Evolutionary conservation across 2,888 invertebrate species (phyloP).

Genomic region (Athalia rosae): DNA sequence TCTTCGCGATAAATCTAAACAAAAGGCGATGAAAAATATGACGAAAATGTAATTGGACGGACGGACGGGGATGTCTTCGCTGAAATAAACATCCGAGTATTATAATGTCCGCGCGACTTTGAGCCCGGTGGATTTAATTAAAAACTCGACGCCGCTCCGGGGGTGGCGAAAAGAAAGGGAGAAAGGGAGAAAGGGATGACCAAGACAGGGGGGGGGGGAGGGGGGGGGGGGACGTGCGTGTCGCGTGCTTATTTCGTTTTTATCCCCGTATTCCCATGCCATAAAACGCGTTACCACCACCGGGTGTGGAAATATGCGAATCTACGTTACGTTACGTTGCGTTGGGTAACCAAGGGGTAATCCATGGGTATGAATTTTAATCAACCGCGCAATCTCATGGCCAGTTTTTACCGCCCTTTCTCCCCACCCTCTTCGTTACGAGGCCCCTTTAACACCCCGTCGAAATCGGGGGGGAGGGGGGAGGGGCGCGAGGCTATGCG

Average conservation of each 20-base stretch:
- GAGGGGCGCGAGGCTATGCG: neutral
- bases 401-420: neutral
- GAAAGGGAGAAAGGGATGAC: slow-evolving; percentile 5
- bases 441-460: neutral
- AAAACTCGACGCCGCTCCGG: neutral
- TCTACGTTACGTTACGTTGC: neutral
- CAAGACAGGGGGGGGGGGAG: neutral
- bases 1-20: too few relatives aligned
- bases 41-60: slow-evolving; percentile 48
- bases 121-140: slow-evolving; percentile 35
- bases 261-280: slow-evolving; percentile 1
- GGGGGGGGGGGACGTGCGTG: neutral
- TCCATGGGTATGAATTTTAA: slow-evolving; percentile 36
- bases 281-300: slow-evolving; percentile 15
- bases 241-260: slow-evolving; percentile 28
- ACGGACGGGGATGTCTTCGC: slow-evolving; percentile 15
- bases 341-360: neutral
- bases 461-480: neutral
- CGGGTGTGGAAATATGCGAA: slow-evolving; percentile 34
- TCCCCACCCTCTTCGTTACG: neutral
- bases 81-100: slow-evolving; percentile 24
- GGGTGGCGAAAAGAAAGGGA: neutral
- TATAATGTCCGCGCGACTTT: slow-evolving; percentile 32
- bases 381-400: slow-evolving; percentile 29
- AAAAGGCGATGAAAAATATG: slow-evolving; percentile 40